phyloP scores from a whole-genome alignment of 2,113 vertebrate genomes.

The Heterotis niloticus region DNA sequence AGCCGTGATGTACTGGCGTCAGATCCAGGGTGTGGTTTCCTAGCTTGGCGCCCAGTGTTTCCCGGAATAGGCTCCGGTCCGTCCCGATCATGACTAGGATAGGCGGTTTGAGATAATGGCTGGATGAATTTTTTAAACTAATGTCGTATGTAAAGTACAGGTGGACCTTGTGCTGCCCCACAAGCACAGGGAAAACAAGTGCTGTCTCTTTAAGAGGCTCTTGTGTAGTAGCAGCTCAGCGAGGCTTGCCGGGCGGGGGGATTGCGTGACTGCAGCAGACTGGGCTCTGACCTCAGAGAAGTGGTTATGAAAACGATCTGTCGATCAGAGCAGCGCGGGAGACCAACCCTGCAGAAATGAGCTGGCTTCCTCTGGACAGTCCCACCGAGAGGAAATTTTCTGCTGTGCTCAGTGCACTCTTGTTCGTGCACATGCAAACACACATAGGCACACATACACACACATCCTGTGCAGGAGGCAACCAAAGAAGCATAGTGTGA shows the following conservation, averaged over 20 bases:
- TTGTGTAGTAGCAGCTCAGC: conserved; percentile 53
- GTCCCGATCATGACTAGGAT: background rate
- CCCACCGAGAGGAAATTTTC: conserved; percentile 46
- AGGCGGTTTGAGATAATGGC: background rate
- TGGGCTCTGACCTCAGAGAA: conserved; percentile 80
- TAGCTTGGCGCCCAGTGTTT: no score
- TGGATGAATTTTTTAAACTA: background rate
- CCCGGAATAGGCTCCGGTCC: no score
- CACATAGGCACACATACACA: conserved; percentile 10
- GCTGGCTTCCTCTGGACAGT: conserved; percentile 47
- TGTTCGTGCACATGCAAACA: background rate
- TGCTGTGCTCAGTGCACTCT: conserved; percentile 1
- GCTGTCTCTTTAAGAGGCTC: conserved; percentile 67
- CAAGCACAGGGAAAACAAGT: conserved; percentile 44
- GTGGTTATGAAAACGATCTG: conserved; percentile 85
- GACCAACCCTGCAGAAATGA: conserved; percentile 71
- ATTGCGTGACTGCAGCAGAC: conserved; percentile 87
- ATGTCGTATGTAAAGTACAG: background rate
- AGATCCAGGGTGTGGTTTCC: no score
- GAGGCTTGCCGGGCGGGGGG: conserved; percentile 65
- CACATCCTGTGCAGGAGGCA: conserved; percentile 24
- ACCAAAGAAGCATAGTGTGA: conserved; percentile 19
- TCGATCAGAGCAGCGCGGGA: conserved; percentile 64
- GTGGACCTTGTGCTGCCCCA: background rate
- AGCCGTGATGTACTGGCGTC: no score